Evolutionary conservation across 1,140 invertebrate species (phyloP).

Genomic region (Polyergus mexicanus): DNA sequence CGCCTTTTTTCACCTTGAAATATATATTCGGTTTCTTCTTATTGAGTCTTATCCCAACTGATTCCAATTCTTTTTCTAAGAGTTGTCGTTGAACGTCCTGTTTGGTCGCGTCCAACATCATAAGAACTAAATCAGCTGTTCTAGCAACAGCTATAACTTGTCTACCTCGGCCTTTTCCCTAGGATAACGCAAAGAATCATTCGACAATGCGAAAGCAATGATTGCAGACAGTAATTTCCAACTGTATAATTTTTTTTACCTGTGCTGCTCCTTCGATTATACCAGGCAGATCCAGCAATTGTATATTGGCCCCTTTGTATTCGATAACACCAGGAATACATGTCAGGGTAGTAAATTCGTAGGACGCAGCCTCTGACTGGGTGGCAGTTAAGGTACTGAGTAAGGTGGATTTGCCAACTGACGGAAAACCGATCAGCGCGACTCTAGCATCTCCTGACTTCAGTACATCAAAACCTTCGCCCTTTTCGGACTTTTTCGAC

Average conservation of each 20-base stretch:
- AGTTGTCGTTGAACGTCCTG: conserved; percentile 97
- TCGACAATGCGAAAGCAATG: background rate
- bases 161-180: conserved; percentile 85
- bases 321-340: conserved; percentile 99
- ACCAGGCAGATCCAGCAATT: conserved; percentile 98
- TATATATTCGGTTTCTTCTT: conserved; percentile 98
- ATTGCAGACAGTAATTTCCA: background rate
- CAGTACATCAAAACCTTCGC: conserved; percentile 99
- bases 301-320: conserved; percentile 99
- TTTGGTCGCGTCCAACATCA: conserved; percentile 99
- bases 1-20: conserved; percentile 99
- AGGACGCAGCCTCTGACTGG: conserved; percentile 97
- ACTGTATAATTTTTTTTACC: conserved; percentile 76
- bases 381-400: conserved; percentile 97
- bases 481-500: conserved; percentile 97
- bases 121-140: conserved; percentile 98
- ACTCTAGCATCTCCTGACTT: conserved; percentile 99
- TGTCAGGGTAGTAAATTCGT: conserved; percentile 99
- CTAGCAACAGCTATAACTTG: conserved; percentile 98
- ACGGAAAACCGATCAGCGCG: conserved; percentile 99
- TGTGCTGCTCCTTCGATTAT: conserved; percentile 99
- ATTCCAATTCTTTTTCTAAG: conserved; percentile 97
- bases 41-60: conserved; percentile 98
- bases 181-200: conserved; percentile 26
- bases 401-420: conserved; percentile 98